phyloP scores from a whole-genome alignment of 2,797 vertebrate species.

The Trematomus bernacchii region DNA sequence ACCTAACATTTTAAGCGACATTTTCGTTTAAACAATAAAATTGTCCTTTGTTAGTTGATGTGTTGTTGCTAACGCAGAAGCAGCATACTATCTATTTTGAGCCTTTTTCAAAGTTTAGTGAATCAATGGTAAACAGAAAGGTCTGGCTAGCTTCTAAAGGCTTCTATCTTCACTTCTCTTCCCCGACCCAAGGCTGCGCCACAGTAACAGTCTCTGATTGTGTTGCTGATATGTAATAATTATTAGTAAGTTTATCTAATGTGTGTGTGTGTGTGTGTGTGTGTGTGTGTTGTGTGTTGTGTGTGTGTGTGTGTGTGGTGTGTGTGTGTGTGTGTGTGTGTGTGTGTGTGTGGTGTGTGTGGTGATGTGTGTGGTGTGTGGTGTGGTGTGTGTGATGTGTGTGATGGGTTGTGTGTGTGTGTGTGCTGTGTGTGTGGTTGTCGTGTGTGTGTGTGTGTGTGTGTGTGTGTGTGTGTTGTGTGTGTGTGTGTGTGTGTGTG shows the following conservation, averaged over 20 bases:
- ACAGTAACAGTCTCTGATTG: neutral
- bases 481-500: conserved; percentile 1
- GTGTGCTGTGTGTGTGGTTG: too few relatives aligned
- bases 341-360: neutral
- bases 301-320: neutral
- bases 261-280: neutral
- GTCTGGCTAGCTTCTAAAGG: too few relatives aligned
- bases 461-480: neutral
- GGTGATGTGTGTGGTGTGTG: too few relatives aligned
- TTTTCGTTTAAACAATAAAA: neutral
- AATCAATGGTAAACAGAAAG: neutral
- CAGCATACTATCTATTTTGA: neutral
- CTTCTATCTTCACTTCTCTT: neutral
- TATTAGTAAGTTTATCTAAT: neutral
- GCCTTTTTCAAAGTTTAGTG: neutral
- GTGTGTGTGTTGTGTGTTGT: neutral
- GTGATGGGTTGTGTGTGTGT: too few relatives aligned
- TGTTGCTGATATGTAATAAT: neutral
- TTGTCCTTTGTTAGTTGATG: neutral
- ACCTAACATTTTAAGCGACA: neutral
- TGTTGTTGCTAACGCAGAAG: neutral
- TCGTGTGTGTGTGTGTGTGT: neutral
- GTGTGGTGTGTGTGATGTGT: neutral
- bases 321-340: neutral
- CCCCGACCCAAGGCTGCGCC: neutral